These are phyloP conservation scores for Lanistes nyassanus DNA, from an alignment of 1,140 invertebrate species.

Conservation along the genomic window DNA sequence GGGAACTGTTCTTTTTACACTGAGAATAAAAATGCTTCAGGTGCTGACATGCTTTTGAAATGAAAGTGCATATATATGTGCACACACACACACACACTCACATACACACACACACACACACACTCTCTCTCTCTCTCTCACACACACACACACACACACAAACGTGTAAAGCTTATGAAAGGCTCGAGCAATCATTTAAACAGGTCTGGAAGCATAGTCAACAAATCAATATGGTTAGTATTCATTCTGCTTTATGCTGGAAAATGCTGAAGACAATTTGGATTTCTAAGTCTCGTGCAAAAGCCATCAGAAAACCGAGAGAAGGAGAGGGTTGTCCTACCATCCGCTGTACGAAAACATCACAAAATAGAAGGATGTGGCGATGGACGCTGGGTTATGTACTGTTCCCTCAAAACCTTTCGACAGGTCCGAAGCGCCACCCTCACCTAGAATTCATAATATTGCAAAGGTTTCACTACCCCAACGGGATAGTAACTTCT, in stretches of 20 bases:
- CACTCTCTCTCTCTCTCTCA: neutral
- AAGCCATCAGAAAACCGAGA: neutral
- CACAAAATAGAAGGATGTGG: slow-evolving; percentile 68
- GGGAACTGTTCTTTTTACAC: no score
- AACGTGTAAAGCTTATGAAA: no score
- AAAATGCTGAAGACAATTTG: neutral
- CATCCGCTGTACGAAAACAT: slow-evolving; percentile 69
- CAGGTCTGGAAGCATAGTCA: no score
- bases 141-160: no score
- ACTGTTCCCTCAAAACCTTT: slow-evolving; percentile 65
- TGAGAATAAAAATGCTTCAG: no score
- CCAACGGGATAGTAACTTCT: no score
- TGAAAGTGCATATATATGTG: neutral
- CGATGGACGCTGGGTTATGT: slow-evolving; percentile 59
- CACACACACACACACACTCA: no score
- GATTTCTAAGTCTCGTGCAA: neutral
- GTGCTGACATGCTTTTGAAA: neutral
- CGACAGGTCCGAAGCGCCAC: slow-evolving; percentile 61
- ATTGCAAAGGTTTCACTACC: no score
- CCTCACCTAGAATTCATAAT: slow-evolving; percentile 30
- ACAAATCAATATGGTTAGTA: no score
- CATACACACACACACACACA: no score
- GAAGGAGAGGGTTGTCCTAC: slow-evolving; percentile 32
- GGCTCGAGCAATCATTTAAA: no score
- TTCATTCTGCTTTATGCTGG: no score